Evolutionary conservation across 2,113 vertebrate genomes (phyloP).

Genomic region (Thinocorus orbignyianus): DNA sequence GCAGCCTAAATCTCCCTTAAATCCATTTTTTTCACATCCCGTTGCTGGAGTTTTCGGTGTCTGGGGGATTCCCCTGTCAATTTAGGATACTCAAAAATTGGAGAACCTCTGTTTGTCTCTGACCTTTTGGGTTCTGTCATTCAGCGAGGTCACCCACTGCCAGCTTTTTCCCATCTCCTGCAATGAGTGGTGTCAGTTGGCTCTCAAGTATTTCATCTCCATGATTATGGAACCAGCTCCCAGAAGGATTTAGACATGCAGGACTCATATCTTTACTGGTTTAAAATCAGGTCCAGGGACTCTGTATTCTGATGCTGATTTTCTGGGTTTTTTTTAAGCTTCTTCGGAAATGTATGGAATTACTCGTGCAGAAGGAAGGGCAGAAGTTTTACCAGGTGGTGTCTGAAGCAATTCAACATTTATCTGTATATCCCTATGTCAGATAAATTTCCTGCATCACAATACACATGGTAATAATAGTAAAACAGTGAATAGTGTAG

Average conservation of each 20-base stretch:
- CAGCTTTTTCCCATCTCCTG: not conserved
- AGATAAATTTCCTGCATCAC: not conserved
- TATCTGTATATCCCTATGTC: not conserved
- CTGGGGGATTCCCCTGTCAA: not conserved
- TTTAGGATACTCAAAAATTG: not conserved
- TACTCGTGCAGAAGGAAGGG: not conserved
- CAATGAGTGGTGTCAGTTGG: not conserved
- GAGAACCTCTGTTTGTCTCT: not conserved
- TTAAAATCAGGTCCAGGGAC: not conserved
- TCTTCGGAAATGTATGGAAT: not conserved
- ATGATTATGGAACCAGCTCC: not conserved
- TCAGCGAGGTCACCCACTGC: not conserved
- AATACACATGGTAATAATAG: not conserved
- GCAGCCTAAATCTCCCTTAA: not conserved
- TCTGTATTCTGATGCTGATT: not conserved
- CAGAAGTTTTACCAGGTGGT: not conserved
- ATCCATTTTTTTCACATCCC: not conserved
- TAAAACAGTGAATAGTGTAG: not conserved
- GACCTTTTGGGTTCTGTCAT: not conserved
- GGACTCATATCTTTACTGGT: not conserved
- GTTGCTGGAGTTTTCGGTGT: not conserved
- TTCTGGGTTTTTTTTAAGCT: not conserved
- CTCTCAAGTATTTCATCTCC: not conserved
- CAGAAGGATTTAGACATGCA: not conserved
- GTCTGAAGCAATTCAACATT: not conserved